phyloP scores from a whole-genome alignment of 2,113 vertebrate species.

The Amblyopsis rosae region DNA sequence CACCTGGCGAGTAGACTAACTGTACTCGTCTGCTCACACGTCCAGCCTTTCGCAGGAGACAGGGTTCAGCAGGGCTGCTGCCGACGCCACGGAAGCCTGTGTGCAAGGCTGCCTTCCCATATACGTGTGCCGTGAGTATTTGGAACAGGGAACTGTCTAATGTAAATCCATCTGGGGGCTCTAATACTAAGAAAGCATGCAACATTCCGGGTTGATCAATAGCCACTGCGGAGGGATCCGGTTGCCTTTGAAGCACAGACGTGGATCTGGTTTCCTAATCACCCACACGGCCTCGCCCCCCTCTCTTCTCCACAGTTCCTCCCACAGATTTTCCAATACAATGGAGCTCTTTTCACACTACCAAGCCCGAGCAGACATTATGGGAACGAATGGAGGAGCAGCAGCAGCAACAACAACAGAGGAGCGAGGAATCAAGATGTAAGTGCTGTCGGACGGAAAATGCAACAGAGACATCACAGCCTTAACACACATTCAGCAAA shows the following conservation, averaged over 20 bases:
- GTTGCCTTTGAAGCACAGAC: conserved; percentile 68
- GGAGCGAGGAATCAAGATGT: conserved; percentile 19
- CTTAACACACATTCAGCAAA: no score
- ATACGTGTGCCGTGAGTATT: no score
- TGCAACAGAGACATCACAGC: background rate
- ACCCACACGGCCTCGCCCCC: conserved; percentile 58
- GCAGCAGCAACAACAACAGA: conserved; percentile 19
- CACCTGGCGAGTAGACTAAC: background rate
- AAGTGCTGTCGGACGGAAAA: conserved; percentile 7
- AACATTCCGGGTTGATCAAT: conserved; percentile 73
- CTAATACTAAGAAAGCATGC: conserved; percentile 39
- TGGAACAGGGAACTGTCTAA: background rate
- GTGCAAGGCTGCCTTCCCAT: no score
- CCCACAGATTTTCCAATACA: conserved; percentile 71
- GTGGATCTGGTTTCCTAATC: conserved; percentile 78
- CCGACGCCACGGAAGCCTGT: background rate
- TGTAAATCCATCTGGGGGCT: conserved; percentile 10
- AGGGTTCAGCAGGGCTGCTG: background rate
- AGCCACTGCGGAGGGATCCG: conserved; percentile 69
- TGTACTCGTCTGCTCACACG: no score
- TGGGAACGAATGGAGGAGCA: conserved; percentile 23
- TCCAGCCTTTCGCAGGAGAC: no score
- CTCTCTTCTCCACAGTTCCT: conserved; percentile 46
- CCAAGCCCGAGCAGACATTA: conserved; percentile 48
- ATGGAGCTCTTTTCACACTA: conserved; percentile 65